Base-by-base conservation (phyloP, 2,797 vertebrate species). In the Hafferia zeledoni region DNA sequence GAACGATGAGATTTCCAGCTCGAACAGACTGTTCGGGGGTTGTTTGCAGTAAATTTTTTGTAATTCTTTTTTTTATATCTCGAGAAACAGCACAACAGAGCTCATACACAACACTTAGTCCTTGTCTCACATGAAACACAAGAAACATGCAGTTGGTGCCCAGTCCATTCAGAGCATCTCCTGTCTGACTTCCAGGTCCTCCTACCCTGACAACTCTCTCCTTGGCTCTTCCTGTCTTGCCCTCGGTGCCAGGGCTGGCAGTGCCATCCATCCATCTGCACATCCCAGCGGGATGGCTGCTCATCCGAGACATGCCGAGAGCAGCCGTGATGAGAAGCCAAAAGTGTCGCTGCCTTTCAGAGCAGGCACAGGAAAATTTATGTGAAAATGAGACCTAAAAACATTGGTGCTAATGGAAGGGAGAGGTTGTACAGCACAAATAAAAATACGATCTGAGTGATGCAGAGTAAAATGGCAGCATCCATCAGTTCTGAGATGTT, bases 21-120 rank as follows among this genome's bases (percentile, higher is more conserved):
- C 2, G 33, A 94, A 76, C 94, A 95, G 95, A 91, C 84, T 95
- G 84, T 89, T 63, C 3, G 75, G 95, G 94, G 93, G 93, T 43
- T 95, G 91, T 52, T 81, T 84, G 82, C 78, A 50, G 81, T 23
- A 43, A 82, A 44, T 60, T 55, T 20, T 28, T 20, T 63, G 9
- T 43, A 22, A 25, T 39, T 53, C 49, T 67, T 19, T 14, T 13
- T 35, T 44, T n/a, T 63, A 56, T 3, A 53, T 71, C 33, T 89
- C 2, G 0, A 82, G 72, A 93, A 52, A n/a, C 28, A 24, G 67
- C 9, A 1, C 84, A 28, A 63, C 82, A 80, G 44, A 90, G 70
- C 72, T 39, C 0, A 0, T 28, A 31, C 30, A 2, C 4, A 1
- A 13, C 1, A 0, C 18, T 50, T 9, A 33, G 64, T 64, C 88